Base-by-base conservation (phyloP, 2,888 invertebrate genomes). In the Macrophya alboannulata region DNA sequence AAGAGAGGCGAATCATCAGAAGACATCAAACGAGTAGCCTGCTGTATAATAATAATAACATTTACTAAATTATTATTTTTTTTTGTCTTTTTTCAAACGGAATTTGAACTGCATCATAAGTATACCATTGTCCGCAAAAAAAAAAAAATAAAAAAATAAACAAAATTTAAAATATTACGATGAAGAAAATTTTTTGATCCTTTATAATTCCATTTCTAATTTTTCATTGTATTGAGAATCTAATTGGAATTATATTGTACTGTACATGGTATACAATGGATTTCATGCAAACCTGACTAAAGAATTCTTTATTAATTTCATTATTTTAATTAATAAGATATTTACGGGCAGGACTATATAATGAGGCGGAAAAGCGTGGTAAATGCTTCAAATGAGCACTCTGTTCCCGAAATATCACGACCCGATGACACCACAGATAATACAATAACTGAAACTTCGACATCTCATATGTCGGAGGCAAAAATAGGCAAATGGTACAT, bases 11-110 rank as follows among this genome's bases (percentile, higher is more conserved):
- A 68, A 68, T 68, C 25, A 68, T 68, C 5, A 15, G 31, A 37
- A 68, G 68, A 31, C 68, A 68, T 68, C 31, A 25, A 68, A 37
- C 37, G 68, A 12, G 68, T 37, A 68, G 68, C 68, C 68, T 68
- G 37, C 25, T 68, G 5, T 68, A 15, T 65, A 25, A 68, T 68
- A 10, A 62, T 68, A 5, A 31, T 15, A 31, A 15, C 37, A 37
- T 25, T 68, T 17, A 68, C 17, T 37, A 37, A 68, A 68, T 68
- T 37, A 37, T 37, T 68, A 6, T 68, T 68, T 37, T 6, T 17
- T 68, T 68, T 37, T 68, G 15, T 37, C 1, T 65, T 65, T 37
- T 9, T 25, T 62, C 8, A n/a, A 55, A 55, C n/a, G n/a, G n/a
- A 55, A 55, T 55, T 55, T n/a, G 55, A 55, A 55, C n/a, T 6